Conservation (phyloP, 2,888 invertebrate genomes). For the Chrysopilus asiliformis region DNA sequence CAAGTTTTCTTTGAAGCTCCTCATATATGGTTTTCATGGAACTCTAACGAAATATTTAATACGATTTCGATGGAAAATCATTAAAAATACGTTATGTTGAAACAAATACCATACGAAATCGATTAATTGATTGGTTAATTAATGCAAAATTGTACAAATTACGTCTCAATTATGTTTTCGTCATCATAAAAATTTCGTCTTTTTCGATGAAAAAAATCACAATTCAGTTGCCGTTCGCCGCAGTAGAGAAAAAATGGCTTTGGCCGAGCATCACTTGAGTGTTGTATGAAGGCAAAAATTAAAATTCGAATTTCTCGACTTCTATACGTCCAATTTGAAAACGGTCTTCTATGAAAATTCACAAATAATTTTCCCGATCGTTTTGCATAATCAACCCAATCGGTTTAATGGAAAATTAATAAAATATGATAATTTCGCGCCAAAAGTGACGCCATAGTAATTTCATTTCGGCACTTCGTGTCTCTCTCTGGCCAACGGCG, state of each 20-base stretch:
- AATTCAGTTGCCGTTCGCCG: no score
- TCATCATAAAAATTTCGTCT: constrained; percentile 14
- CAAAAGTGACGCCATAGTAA: no score
- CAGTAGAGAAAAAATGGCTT: constrained; percentile 16
- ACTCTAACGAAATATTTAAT: no score
- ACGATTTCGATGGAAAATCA: constrained; percentile 2
- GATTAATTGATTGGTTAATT: neutral
- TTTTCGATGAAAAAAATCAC: constrained; percentile 6
- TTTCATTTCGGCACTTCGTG: no score
- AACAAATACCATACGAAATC: constrained; percentile 6
- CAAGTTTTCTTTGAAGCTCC: constrained; percentile 10
- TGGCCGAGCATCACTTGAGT: constrained; percentile 13
- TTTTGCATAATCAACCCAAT: constrained; percentile 10
- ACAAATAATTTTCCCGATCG: constrained; percentile 13
- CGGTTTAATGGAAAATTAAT: constrained; percentile 8
- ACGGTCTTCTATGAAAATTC: constrained; percentile 15
- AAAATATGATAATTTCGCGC: constrained; percentile 13
- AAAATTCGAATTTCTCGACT: constrained; percentile 9
- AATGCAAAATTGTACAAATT: constrained; percentile 8
- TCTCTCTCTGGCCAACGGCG: no score
- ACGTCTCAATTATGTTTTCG: constrained; percentile 15
- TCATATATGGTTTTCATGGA: constrained; percentile 11
- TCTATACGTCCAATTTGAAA: constrained; percentile 7
- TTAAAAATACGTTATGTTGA: constrained; percentile 3
- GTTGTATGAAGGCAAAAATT: constrained; percentile 11